phyloP scores from a whole-genome alignment of 2,888 invertebrate genomes.

The Bombylius major region DNA sequence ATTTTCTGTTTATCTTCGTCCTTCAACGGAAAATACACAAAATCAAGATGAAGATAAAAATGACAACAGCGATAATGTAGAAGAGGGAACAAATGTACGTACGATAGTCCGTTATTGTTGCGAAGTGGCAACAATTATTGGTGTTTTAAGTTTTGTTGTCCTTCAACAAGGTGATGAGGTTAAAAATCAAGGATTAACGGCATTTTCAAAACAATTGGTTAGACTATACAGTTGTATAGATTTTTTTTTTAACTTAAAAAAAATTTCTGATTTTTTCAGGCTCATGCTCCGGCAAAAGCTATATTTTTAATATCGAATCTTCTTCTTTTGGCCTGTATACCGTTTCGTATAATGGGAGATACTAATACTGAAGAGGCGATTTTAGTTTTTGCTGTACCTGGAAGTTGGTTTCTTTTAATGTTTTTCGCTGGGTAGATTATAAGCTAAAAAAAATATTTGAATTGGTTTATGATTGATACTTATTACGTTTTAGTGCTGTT shows the following conservation, averaged over 20 bases:
- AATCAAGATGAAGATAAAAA: constrained; percentile 20
- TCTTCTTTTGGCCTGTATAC: constrained; percentile 78
- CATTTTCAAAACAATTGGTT: constrained; percentile 87
- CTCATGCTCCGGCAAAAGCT: constrained; percentile 86
- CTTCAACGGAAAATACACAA: constrained; percentile 35
- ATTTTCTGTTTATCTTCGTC: constrained; percentile 83
- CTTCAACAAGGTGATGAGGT: constrained; percentile 91
- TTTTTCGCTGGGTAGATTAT: constrained; percentile 88
- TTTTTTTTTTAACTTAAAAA: no score
- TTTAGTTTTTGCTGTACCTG: constrained; percentile 82
- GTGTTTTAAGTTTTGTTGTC: constrained; percentile 77
- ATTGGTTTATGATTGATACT: background rate
- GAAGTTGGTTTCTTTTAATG: constrained; percentile 95
- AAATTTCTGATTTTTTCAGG: constrained; percentile 42
- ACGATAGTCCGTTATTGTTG: constrained; percentile 52
- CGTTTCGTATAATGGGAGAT: constrained; percentile 63
- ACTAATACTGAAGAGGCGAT: constrained; percentile 80
- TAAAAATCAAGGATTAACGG: constrained; percentile 80
- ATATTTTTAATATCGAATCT: constrained; percentile 88
- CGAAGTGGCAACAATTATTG: constrained; percentile 74
- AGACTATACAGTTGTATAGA: background rate
- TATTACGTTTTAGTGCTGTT: constrained; percentile 54
- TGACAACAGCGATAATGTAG: constrained; percentile 17
- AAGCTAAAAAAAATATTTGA: background rate
- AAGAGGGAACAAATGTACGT: constrained; percentile 33